A percentile compares a stretch with the other conserved stretches of the same genome.
phyloP scores from a whole-genome alignment of 2,888 invertebrate genomes.

The Heliconius hortense region DNA sequence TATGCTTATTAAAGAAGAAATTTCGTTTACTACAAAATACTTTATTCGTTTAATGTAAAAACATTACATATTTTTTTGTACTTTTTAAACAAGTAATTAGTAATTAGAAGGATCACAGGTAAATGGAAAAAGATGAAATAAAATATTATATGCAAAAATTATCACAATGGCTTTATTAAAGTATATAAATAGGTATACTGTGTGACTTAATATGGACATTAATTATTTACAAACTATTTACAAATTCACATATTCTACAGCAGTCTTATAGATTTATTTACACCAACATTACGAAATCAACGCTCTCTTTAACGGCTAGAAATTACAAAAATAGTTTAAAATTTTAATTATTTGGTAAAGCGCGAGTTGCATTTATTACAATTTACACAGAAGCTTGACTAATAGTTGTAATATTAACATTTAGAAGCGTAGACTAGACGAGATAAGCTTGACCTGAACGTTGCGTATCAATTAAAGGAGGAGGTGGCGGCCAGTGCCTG shows the following conservation, averaged over 20 bases:
- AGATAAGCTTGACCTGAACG: constrained; percentile 77
- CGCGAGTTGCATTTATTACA: constrained; percentile 72
- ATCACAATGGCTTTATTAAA: constrained; percentile 83
- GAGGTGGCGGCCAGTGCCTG: constrained; percentile 76
- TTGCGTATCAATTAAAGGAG: constrained; percentile 71
- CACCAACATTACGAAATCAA: constrained; percentile 69
- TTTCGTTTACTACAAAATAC: not conserved
- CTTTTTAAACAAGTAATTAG: not conserved
- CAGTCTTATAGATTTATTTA: constrained; percentile 82
- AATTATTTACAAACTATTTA: constrained; percentile 74
- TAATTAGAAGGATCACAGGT: constrained; percentile 26
- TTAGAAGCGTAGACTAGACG: constrained; percentile 74
- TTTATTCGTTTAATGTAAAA: not conserved
- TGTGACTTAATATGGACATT: constrained; percentile 79
- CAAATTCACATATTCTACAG: constrained; percentile 80
- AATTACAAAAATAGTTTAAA: constrained; percentile 79
- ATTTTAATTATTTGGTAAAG: constrained; percentile 80
- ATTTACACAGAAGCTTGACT: constrained; percentile 77
- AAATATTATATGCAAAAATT: constrained; percentile 71
- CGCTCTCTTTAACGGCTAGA: constrained; percentile 72
- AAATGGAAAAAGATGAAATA: constrained; percentile 56
- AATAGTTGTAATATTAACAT: constrained; percentile 52
- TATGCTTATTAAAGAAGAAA: not conserved
- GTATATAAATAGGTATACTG: constrained; percentile 82
- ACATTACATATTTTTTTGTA: not conserved